Conservation (phyloP, 2,888 invertebrate species). For the Chloroclysta siterata region DNA sequence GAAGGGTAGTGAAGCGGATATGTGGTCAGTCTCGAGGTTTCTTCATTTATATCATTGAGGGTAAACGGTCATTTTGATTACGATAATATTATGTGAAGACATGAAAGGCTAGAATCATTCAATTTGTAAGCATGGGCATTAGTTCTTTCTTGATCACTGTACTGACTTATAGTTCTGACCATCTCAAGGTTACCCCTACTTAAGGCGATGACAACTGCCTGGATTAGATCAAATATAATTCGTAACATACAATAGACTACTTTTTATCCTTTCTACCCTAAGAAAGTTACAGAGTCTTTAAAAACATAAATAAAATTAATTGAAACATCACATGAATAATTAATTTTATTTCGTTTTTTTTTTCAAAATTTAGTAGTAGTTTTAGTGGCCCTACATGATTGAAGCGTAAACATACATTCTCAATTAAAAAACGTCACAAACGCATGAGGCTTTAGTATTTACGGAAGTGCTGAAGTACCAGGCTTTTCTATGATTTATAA, state of each 20-base stretch:
- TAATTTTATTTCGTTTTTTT: too few relatives aligned
- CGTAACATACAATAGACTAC: too few relatives aligned
- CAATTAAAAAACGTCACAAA: background rate
- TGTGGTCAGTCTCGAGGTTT: constrained; percentile 34
- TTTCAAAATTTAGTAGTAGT: too few relatives aligned
- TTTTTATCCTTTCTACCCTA: too few relatives aligned
- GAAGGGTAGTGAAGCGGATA: constrained; percentile 19
- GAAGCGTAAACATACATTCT: background rate
- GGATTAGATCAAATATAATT: too few relatives aligned
- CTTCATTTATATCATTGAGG: constrained; percentile 34
- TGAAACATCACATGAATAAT: too few relatives aligned
- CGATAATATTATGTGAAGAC: constrained; percentile 19
- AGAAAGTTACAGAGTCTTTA: too few relatives aligned
- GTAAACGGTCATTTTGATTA: constrained; percentile 35
- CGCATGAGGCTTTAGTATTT: background rate
- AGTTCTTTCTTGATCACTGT: background rate
- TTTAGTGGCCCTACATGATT: background rate
- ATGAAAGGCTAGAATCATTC: background rate
- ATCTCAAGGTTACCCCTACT: too few relatives aligned
- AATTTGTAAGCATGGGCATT: background rate
- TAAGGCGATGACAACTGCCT: too few relatives aligned
- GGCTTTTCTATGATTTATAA: too few relatives aligned
- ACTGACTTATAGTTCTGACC: background rate
- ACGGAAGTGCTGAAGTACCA: background rate
- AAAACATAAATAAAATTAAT: too few relatives aligned